phyloP scores from a whole-genome alignment of 2,797 vertebrate species.

The Astyanax mexicanus region DNA sequence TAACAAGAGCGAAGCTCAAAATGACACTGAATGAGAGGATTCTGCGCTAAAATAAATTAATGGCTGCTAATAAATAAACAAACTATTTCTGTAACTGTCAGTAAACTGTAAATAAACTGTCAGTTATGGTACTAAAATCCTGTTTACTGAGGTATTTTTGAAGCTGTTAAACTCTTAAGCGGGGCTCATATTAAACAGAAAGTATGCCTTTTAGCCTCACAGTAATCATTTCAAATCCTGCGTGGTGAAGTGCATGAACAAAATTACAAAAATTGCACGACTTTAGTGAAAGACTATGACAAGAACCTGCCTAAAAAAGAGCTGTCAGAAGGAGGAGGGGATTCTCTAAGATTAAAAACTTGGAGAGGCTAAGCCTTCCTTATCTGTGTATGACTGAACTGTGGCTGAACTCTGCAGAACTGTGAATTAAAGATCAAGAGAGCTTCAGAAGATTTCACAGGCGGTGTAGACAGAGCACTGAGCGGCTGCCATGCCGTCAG shows the following conservation, averaged over 20 bases:
- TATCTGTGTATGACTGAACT: conserved; percentile 63
- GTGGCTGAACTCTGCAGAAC: conserved; percentile 65
- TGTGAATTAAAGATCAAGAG: conserved; percentile 74
- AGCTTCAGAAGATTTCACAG: conserved; percentile 55
- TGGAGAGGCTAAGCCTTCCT: conserved; percentile 21
- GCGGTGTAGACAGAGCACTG: conserved; percentile 42
- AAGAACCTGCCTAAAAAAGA: conserved; percentile 6
- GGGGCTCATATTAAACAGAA: too few relatives aligned
- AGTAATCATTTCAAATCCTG: not conserved
- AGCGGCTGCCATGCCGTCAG: conserved; percentile 36
- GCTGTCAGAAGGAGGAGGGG: conserved; percentile 9
- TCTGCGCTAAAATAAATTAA: too few relatives aligned
- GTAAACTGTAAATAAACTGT: too few relatives aligned
- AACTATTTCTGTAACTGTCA: too few relatives aligned
- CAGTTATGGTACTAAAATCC: too few relatives aligned
- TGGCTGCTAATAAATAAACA: too few relatives aligned
- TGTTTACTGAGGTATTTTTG: too few relatives aligned
- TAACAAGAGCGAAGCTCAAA: too few relatives aligned
- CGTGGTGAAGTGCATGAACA: not conserved
- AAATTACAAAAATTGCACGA: not conserved
- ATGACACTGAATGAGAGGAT: too few relatives aligned
- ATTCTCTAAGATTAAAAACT: conserved; percentile 24
- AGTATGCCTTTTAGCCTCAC: too few relatives aligned
- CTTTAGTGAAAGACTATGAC: conserved; percentile 1
- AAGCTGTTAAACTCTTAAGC: too few relatives aligned